phyloP scores from a whole-genome alignment of 2,888 invertebrate genomes.

The Cerastoderma edule region DNA sequence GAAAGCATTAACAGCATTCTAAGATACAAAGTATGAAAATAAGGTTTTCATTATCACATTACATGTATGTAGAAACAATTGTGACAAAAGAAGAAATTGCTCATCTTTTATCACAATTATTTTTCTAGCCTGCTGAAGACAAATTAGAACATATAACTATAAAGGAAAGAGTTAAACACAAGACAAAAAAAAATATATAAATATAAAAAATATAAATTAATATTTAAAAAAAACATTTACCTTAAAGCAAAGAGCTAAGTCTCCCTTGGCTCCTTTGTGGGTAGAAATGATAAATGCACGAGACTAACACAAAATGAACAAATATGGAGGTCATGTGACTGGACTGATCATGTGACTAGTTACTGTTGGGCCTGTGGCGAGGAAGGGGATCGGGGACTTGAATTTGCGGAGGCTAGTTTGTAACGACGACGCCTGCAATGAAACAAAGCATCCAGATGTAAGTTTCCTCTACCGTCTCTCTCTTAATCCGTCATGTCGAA shows the following conservation, averaged over 20 bases:
- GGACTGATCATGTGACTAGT: conserved; percentile 65
- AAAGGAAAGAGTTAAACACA: background rate
- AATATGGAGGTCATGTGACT: conserved; percentile 65
- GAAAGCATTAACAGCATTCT: too few relatives aligned
- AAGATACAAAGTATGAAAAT: too few relatives aligned
- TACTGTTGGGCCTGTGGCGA: conserved; percentile 74
- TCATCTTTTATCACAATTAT: background rate
- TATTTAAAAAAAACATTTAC: conserved; percentile 23
- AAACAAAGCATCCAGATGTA: conserved; percentile 58
- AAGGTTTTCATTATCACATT: too few relatives aligned
- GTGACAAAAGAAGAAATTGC: conserved; percentile 3
- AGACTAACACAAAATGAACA: conserved; percentile 61
- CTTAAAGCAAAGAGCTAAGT: conserved; percentile 24
- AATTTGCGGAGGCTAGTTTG: conserved; percentile 77
- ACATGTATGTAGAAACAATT: background rate
- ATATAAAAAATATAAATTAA: conserved; percentile 14
- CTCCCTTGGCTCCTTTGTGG: conserved; percentile 14
- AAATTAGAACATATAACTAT: background rate
- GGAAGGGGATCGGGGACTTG: conserved; percentile 77
- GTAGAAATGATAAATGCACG: conserved; percentile 58
- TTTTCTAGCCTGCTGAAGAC: background rate
- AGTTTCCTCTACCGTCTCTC: conserved; percentile 8
- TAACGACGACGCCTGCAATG: conserved; percentile 80
- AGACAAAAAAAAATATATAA: conserved; percentile 1
- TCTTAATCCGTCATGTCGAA: too few relatives aligned